Percentiles rank a stretch among this genome's conserved stretches.
phyloP scores from a whole-genome alignment of 1,140 invertebrate species.

The Chionoecetes opilio region DNA sequence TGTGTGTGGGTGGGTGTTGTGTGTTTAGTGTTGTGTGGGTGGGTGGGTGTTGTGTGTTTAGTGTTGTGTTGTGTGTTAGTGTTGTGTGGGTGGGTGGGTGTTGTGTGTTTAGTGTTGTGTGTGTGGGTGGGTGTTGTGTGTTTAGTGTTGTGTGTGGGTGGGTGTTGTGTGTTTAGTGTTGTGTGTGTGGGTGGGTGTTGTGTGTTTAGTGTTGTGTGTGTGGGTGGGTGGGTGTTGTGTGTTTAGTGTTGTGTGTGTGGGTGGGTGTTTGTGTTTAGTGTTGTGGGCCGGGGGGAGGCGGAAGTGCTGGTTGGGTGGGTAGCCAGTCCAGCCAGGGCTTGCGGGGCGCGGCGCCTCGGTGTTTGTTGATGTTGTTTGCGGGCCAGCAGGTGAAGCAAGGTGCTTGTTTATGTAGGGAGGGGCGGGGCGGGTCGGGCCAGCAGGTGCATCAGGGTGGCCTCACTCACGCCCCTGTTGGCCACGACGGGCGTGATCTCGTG shows the following conservation, averaged over 20 bases:
- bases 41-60: too few relatives aligned
- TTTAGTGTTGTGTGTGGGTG: too few relatives aligned
- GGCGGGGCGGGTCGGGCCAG: background rate
- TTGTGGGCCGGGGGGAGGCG: background rate
- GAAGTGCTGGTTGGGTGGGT: background rate
- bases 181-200: too few relatives aligned
- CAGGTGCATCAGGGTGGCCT: background rate
- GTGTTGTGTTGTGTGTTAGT: too few relatives aligned
- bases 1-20: too few relatives aligned
- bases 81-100: too few relatives aligned
- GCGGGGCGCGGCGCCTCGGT: background rate
- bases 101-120: too few relatives aligned
- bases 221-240: background rate
- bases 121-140: too few relatives aligned
- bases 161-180: too few relatives aligned
- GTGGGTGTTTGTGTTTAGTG: background rate
- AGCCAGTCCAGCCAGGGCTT: background rate
- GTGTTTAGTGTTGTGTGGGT: too few relatives aligned
- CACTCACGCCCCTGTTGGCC: conserved; percentile 29
- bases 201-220: background rate
- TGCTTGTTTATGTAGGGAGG: background rate
- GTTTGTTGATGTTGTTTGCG: background rate
- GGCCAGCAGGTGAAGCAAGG: background rate
- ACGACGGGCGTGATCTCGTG: conserved; percentile 32
- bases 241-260: background rate